Evolutionary conservation across 2,888 invertebrate species (phyloP).

Genomic region (Achlya flavicornis): DNA sequence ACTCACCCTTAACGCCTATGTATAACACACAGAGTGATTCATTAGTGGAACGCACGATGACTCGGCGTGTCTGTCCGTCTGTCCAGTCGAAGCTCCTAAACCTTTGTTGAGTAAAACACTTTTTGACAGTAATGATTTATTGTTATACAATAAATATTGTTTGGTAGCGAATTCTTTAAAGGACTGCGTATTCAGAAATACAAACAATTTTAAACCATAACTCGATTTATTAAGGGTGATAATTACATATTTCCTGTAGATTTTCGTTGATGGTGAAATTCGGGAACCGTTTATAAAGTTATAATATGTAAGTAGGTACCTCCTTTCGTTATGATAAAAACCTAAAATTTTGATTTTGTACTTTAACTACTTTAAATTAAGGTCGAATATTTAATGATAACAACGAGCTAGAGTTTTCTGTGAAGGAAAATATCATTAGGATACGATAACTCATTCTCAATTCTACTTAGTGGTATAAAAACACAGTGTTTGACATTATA

Average conservation of each 20-base stretch:
- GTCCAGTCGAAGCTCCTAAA: constrained; percentile 21
- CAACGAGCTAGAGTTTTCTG: no score
- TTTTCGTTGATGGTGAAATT: neutral
- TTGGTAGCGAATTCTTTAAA: constrained; percentile 4
- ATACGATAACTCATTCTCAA: no score
- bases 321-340: neutral
- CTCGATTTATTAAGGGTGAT: neutral
- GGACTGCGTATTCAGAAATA: neutral
- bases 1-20: constrained; percentile 1
- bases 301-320: no score
- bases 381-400: no score
- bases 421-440: no score
- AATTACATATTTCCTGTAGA: neutral
- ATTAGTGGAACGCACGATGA: constrained; percentile 36
- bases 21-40: constrained; percentile 15
- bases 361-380: no score
- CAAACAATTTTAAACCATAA: neutral
- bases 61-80: constrained; percentile 34
- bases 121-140: constrained; percentile 48
- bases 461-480: no score
- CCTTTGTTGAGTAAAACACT: constrained; percentile 27
- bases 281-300: neutral
- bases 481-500: no score
- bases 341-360: no score
- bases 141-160: constrained; percentile 31